Evolutionary conservation across 2,113 vertebrate genomes (phyloP).

Genomic region (Poecile atricapillus): DNA sequence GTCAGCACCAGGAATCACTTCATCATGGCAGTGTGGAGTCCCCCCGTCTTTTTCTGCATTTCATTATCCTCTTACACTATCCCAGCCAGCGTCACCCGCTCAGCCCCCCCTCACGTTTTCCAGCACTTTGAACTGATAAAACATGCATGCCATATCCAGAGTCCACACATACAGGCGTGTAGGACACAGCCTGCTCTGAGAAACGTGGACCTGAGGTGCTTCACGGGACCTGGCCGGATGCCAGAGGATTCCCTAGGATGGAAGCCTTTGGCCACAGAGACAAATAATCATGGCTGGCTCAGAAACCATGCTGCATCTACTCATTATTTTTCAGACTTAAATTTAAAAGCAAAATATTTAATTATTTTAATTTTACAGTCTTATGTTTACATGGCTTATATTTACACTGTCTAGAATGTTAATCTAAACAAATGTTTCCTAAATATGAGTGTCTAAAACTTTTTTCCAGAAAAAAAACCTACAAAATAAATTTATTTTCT

Average conservation of each 20-base stretch:
- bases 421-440: neutral
- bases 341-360: neutral
- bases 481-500: neutral
- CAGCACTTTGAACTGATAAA: neutral
- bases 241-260: neutral
- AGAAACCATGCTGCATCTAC: neutral
- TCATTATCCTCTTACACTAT: neutral
- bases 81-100: neutral
- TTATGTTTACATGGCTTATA: neutral
- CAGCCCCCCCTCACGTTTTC: neutral
- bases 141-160: fast-evolving
- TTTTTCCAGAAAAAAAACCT: neutral
- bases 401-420: neutral
- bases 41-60: neutral
- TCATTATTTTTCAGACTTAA: neutral
- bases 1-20: neutral
- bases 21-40: neutral
- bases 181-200: neutral
- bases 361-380: neutral
- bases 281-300: neutral
- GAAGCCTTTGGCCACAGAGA: neutral
- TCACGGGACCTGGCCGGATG: neutral
- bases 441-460: neutral
- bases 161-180: fast-evolving
- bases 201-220: neutral